Evolutionary conservation across 2,888 invertebrate genomes (phyloP).

Genomic region (Gryllus longicercus): DNA sequence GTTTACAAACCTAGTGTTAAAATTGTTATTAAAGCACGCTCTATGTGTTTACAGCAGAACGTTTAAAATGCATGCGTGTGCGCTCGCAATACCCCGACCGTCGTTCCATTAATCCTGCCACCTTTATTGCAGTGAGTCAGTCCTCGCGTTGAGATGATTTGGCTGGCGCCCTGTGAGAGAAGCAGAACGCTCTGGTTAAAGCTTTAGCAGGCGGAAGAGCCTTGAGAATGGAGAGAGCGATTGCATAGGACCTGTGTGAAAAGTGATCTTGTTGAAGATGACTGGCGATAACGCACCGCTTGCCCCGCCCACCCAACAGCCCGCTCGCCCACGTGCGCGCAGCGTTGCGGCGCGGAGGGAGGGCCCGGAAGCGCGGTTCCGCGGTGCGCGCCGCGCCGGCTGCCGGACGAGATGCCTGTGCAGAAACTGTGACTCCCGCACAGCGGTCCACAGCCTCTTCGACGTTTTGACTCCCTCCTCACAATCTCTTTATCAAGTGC

Average conservation of each 20-base stretch:
- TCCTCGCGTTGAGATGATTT: too few species aligned
- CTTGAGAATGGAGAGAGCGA: background rate
- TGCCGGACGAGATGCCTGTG: background rate
- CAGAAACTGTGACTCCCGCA: background rate
- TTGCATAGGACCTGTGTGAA: background rate
- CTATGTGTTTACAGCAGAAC: too few species aligned
- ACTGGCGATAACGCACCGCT: background rate
- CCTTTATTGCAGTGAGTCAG: too few species aligned
- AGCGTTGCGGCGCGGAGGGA: background rate
- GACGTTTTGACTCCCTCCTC: too few species aligned
- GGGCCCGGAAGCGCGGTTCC: background rate
- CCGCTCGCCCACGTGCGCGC: background rate
- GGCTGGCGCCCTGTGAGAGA: too few species aligned
- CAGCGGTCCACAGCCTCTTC: too few species aligned
- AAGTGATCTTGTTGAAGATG: background rate
- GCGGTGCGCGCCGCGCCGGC: background rate
- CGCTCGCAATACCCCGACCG: too few species aligned
- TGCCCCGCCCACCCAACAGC: background rate
- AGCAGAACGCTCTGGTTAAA: background rate
- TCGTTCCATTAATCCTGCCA: too few species aligned
- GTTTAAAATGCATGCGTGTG: too few species aligned
- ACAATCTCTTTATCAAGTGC: too few species aligned
- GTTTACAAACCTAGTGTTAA: too few species aligned
- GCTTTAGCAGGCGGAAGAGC: background rate
- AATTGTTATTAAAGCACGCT: too few species aligned